Conservation (phyloP, 1,140 invertebrate genomes). For the Alviniconcha marisindica region DNA sequence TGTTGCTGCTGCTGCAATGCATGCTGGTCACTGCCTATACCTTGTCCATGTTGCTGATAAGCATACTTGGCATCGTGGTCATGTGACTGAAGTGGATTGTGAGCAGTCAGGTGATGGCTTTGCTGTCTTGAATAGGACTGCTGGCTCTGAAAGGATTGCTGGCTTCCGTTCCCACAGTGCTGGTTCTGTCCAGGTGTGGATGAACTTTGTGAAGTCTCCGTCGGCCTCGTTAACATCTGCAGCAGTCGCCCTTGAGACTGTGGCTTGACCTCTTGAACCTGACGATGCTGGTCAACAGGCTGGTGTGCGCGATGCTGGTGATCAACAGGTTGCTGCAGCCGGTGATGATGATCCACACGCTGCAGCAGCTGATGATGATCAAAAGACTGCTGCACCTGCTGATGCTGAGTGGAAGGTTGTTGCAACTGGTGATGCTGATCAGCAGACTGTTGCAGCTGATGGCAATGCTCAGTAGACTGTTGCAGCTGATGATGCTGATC, state of each 20-base stretch:
- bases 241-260: neutral
- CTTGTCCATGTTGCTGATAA: neutral
- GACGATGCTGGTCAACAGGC: no score
- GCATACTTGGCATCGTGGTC: neutral
- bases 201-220: neutral
- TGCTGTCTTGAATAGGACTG: neutral
- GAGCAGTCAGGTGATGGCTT: neutral
- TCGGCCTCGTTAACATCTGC: neutral
- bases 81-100: neutral
- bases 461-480: no score
- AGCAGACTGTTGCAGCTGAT: no score
- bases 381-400: no score
- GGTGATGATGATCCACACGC: no score
- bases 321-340: no score
- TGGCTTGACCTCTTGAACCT: neutral
- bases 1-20: constrained; percentile 6
- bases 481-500: no score
- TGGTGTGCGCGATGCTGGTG: no score
- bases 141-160: neutral
- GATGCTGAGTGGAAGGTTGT: no score
- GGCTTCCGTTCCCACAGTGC: neutral
- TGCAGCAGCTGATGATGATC: no score
- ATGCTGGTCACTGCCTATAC: neutral
- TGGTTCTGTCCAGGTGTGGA: neutral
- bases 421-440: no score